Percentiles rank a stretch among this genome's conserved stretches.
These are phyloP conservation scores for Malthinus flaveolus DNA, from an alignment of 2,888 invertebrate genomes.

Conservation along the genomic window DNA sequence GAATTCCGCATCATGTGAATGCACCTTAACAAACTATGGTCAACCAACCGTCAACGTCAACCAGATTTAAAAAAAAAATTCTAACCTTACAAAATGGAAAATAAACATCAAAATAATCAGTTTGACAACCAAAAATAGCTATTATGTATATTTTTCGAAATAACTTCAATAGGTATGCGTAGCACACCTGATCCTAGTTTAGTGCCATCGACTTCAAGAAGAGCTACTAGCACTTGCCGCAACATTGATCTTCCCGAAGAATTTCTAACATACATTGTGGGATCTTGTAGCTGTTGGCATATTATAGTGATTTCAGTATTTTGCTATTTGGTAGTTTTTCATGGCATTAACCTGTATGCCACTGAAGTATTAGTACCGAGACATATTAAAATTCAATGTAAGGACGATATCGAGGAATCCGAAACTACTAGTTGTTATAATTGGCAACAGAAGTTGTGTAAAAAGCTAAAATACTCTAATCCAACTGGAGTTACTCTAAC, in stretches of 20 bases:
- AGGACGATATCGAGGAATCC: background rate
- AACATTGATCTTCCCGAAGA: conserved; percentile 7
- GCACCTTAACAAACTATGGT: too few species aligned
- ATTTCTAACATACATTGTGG: background rate
- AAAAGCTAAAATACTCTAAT: background rate
- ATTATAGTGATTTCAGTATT: conserved; percentile 7
- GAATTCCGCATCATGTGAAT: too few species aligned
- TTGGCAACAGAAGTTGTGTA: background rate
- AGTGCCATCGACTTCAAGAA: conserved; percentile 1
- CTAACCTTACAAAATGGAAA: too few species aligned
- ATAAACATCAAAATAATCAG: too few species aligned
- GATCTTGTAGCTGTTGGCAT: conserved; percentile 4
- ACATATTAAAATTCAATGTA: conserved; percentile 5
- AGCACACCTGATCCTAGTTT: too few species aligned
- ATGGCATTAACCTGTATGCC: conserved; percentile 6
- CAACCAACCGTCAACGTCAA: too few species aligned
- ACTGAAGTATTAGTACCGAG: conserved; percentile 2
- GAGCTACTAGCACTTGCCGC: too few species aligned
- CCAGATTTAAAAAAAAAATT: too few species aligned
- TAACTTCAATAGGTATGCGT: too few species aligned
- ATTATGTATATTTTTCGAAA: too few species aligned
- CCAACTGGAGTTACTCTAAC: conserved; percentile 13
- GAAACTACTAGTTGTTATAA: conserved; percentile 3
- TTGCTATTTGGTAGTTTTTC: conserved; percentile 1
- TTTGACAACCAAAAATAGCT: too few species aligned